Evolutionary conservation across 2,797 vertebrate genomes (phyloP).

Genomic region (Moxostoma hubbsi): DNA sequence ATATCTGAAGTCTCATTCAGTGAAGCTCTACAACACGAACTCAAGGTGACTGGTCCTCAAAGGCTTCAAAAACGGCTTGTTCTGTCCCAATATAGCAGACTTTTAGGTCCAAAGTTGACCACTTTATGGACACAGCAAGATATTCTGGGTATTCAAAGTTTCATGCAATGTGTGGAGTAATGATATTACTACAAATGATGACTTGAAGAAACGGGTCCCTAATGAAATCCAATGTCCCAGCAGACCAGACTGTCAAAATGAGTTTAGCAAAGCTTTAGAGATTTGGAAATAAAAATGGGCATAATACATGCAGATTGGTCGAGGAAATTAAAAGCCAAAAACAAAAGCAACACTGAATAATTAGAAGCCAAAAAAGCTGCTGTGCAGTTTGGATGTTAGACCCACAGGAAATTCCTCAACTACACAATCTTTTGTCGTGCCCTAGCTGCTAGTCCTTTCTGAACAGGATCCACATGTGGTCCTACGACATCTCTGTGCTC

Average conservation of each 20-base stretch:
- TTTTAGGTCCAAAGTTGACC: not conserved
- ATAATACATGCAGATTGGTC: not conserved
- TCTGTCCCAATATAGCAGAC: not conserved
- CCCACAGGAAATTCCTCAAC: not conserved
- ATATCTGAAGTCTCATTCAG: not conserved
- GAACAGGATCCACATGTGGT: not conserved
- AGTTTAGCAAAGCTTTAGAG: not conserved
- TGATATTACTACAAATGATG: not conserved
- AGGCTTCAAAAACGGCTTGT: not conserved
- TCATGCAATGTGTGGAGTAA: not conserved
- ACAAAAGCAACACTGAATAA: no score
- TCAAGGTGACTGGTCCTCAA: not conserved
- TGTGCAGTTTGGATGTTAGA: no score
- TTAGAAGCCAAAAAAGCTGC: no score
- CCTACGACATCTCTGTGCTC: slow-evolving; percentile 9
- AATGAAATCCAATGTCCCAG: not conserved
- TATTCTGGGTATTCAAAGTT: not conserved
- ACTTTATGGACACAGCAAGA: not conserved
- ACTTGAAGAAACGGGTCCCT: no score
- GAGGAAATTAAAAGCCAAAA: no score
- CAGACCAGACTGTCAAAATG: not conserved
- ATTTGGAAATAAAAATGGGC: not conserved
- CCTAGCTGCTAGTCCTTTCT: not conserved
- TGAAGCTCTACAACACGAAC: not conserved
- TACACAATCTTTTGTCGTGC: not conserved